Evolutionary conservation across 2,888 invertebrate species (phyloP).

Genomic region (Dolomedes plantarius): DNA sequence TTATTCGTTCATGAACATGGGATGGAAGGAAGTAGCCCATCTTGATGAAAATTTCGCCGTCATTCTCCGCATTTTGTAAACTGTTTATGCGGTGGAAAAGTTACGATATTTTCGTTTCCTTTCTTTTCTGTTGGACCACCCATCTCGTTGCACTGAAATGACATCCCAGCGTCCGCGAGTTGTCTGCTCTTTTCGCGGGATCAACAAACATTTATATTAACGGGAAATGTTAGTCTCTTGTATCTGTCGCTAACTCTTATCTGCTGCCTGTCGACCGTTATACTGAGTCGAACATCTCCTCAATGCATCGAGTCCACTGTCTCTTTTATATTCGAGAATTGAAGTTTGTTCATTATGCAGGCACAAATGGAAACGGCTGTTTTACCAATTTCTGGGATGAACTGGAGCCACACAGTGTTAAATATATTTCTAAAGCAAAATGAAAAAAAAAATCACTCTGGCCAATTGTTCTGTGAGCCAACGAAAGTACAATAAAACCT

Average conservation of each 20-base stretch:
- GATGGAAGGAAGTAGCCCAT: background rate
- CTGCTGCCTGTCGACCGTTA: background rate
- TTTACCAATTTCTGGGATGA: no score
- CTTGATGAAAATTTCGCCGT: background rate
- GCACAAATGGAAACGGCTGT: no score
- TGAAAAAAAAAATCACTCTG: no score
- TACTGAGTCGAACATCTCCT: background rate
- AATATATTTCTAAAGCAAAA: no score
- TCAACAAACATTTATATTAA: slow-evolving; percentile 4
- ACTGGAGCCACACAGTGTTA: no score
- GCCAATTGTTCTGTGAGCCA: no score
- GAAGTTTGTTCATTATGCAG: no score
- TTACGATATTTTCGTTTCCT: slow-evolving; percentile 1
- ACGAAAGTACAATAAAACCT: no score
- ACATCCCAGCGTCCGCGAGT: background rate
- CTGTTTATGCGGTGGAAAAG: background rate
- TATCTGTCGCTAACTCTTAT: background rate
- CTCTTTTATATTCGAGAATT: no score
- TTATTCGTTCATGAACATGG: background rate
- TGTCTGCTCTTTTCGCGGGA: background rate
- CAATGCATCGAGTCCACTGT: no score
- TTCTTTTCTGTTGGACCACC: slow-evolving; percentile 5
- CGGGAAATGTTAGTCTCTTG: background rate
- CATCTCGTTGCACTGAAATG: background rate
- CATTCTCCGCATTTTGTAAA: background rate